Percentiles rank a stretch among this genome's conserved stretches.
phyloP scores from a whole-genome alignment of 1,140 invertebrate species.

The Triops cancriformis region DNA sequence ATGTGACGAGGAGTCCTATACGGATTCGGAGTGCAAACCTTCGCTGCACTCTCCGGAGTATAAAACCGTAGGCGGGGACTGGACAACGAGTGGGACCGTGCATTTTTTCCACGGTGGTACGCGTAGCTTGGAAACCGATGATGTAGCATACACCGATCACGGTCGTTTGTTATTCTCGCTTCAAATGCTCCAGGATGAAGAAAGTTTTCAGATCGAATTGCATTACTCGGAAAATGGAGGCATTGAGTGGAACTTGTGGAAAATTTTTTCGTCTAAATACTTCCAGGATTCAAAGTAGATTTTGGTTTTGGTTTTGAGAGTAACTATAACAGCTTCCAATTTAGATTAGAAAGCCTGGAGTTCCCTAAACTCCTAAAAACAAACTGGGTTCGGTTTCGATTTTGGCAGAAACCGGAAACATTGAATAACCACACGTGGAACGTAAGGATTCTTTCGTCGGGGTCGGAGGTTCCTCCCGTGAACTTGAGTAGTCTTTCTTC shows the following conservation, averaged over 20 bases:
- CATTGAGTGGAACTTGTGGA: constrained; percentile 37
- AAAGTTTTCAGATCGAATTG: constrained; percentile 32
- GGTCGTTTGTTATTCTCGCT: constrained; percentile 11
- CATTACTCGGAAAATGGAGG: constrained; percentile 40
- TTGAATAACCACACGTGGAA: neutral
- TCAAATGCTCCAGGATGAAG: neutral
- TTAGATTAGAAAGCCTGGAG: neutral
- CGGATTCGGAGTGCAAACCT: neutral
- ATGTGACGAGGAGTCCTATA: neutral
- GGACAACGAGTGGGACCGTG: neutral
- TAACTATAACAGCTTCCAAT: neutral
- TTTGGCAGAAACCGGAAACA: neutral
- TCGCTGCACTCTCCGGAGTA: neutral
- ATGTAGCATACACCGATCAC: constrained; percentile 1
- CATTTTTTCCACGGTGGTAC: constrained; percentile 19
- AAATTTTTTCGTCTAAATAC: neutral
- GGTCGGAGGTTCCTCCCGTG: neutral
- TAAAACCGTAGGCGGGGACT: constrained; percentile 3
- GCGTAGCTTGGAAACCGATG: constrained; percentile 21
- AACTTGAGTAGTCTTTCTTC: neutral
- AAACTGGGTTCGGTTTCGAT: neutral
- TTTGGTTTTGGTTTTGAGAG: neutral
- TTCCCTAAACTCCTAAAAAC: neutral
- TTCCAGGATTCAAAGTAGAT: neutral
- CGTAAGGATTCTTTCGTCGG: neutral